A percentile compares a stretch with the other conserved stretches of the same genome.
Evolutionary conservation across 2,888 invertebrate genomes (phyloP).

Genomic region (Drosophila imparisetae): DNA sequence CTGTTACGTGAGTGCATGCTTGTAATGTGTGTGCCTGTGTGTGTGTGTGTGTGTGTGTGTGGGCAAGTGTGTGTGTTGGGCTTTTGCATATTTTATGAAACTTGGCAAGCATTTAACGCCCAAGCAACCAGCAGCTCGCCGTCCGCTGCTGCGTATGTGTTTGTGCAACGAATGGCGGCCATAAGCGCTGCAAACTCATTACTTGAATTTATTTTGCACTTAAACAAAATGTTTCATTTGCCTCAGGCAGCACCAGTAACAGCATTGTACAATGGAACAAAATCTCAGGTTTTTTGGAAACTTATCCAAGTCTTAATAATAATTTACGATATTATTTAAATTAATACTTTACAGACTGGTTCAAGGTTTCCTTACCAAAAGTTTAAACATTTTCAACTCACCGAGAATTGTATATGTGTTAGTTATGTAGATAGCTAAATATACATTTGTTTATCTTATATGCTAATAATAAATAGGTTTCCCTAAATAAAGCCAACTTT

Average conservation of each 20-base stretch:
- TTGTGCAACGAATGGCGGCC: conserved; percentile 46
- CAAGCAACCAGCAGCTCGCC: conserved; percentile 14
- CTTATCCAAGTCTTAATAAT: neutral
- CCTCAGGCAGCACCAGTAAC: conserved; percentile 32
- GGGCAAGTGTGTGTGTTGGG: conserved; percentile 39
- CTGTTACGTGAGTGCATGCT: conserved; percentile 66
- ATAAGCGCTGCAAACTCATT: conserved; percentile 76
- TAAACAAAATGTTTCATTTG: conserved; percentile 80
- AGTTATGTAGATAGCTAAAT: neutral
- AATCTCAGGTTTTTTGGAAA: neutral
- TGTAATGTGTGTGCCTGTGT: conserved; percentile 37
- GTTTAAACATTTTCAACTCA: neutral
- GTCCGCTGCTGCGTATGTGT: conserved; percentile 26
- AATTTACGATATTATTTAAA: neutral
- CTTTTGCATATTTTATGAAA: conserved; percentile 78
- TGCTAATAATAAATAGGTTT: neutral
- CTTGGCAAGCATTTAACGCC: conserved; percentile 75
- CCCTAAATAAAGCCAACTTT: neutral
- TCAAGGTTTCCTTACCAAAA: neutral
- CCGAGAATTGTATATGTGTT: neutral
- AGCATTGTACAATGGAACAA: neutral
- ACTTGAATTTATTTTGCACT: conserved; percentile 80
- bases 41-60: conserved; percentile 9
- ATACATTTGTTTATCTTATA: neutral
- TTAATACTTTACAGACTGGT: neutral